phyloP scores from a whole-genome alignment of 2,113 vertebrate species.

The Galbula dea region DNA sequence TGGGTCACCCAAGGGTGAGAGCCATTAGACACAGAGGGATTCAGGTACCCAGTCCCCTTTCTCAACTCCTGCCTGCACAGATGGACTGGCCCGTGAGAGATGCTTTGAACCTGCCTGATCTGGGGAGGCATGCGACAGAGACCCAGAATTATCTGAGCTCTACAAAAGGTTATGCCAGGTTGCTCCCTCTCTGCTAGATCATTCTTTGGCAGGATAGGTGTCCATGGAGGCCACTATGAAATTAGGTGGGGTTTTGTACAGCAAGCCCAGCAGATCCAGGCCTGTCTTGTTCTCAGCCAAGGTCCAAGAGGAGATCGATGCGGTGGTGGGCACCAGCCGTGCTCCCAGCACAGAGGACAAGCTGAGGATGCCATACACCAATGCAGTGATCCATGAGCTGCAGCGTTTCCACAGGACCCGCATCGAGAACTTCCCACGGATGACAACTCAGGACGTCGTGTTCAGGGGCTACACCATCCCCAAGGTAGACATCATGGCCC shows the following conservation, averaged over 20 bases:
- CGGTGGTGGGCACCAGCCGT: background rate
- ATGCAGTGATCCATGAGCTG: constrained; percentile 26
- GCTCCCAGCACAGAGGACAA: constrained; percentile 24
- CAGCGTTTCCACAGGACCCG: background rate
- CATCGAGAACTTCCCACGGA: background rate
- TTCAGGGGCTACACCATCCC: constrained; percentile 52
- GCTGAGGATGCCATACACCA: constrained; percentile 49
- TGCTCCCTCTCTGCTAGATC: background rate
- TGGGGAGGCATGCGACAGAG: background rate
- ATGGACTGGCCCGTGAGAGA: background rate
- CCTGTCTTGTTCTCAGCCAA: background rate
- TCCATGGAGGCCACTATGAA: background rate
- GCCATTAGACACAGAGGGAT: background rate
- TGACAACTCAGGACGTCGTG: background rate
- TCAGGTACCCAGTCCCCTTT: accelerated
- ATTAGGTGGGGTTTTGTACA: background rate
- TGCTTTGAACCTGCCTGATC: background rate
- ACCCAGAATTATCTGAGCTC: background rate
- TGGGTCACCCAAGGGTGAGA: background rate
- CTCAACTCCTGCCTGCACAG: background rate
- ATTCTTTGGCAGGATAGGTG: background rate
- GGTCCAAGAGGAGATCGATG: constrained; percentile 43
- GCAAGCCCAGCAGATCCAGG: background rate
- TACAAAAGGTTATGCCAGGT: accelerated
- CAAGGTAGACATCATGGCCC: background rate